Evolutionary conservation across 2,888 invertebrate species (phyloP).

Genomic region (Fragum fragum): DNA sequence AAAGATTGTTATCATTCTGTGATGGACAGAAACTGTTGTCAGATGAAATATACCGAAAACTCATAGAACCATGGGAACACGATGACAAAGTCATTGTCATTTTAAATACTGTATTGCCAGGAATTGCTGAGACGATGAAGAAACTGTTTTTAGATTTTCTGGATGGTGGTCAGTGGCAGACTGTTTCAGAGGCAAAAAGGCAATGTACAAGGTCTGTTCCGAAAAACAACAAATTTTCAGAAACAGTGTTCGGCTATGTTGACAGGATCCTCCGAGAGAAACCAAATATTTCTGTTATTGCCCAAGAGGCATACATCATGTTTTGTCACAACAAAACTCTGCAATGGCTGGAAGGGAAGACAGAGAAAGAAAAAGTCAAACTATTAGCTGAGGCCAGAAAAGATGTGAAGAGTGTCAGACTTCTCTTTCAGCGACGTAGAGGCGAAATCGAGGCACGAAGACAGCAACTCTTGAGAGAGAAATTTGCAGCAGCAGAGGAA

Average conservation of each 20-base stretch:
- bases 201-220: slow-evolving; percentile 24
- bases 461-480: slow-evolving; percentile 36
- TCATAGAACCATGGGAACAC: slow-evolving; percentile 10
- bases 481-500: slow-evolving; percentile 21
- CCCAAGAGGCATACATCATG: slow-evolving; percentile 45
- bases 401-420: slow-evolving; percentile 29
- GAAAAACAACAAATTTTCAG: slow-evolving; percentile 37
- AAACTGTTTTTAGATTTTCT: slow-evolving; percentile 38
- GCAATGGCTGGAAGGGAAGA: slow-evolving; percentile 22
- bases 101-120: slow-evolving; percentile 31
- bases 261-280: slow-evolving; percentile 47
- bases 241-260: slow-evolving; percentile 47
- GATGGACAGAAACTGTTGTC: neutral
- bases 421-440: slow-evolving; percentile 43
- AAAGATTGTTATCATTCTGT: neutral
- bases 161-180: slow-evolving; percentile 29
- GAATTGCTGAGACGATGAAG: slow-evolving; percentile 16
- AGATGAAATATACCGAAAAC: slow-evolving; percentile 7
- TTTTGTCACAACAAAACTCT: slow-evolving; percentile 52
- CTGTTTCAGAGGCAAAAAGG: neutral
- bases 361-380: slow-evolving; percentile 10
- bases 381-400: slow-evolving; percentile 35
- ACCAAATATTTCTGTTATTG: slow-evolving; percentile 39
- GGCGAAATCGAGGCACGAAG: slow-evolving; percentile 48
- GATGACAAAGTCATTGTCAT: slow-evolving; percentile 8